phyloP scores from a whole-genome alignment of 2,797 vertebrate species.

The Enteromius treurensis region DNA sequence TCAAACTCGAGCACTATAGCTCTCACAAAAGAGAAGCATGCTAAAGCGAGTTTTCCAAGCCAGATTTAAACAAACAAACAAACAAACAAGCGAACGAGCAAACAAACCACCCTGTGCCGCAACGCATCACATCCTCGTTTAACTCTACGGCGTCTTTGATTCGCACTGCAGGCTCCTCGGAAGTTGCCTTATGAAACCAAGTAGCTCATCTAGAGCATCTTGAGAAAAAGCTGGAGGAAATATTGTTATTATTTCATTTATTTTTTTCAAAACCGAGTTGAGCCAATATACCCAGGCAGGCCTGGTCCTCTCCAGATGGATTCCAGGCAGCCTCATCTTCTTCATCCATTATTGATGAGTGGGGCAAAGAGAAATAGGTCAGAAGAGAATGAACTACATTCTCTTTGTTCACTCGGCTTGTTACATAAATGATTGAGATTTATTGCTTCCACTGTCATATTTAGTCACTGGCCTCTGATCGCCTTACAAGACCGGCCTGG shows the following conservation, averaged over 20 bases:
- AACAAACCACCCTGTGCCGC: conserved; percentile 35
- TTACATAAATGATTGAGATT: conserved; percentile 63
- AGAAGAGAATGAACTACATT: conserved; percentile 64
- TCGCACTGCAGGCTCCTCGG: not conserved
- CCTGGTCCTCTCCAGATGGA: conserved; percentile 60
- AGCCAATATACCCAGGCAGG: conserved; percentile 53
- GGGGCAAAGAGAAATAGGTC: conserved; percentile 61
- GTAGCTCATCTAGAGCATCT: conserved; percentile 46
- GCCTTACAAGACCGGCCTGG: not conserved
- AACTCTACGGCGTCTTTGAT: conserved; percentile 16
- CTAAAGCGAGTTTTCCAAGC: conserved; percentile 34
- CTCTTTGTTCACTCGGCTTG: conserved; percentile 57
- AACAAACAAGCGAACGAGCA: conserved; percentile 15
- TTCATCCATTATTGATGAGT: conserved; percentile 64
- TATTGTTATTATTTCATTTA: conserved; percentile 40
- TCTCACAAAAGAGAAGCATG: conserved; percentile 36
- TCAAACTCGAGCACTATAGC: conserved; percentile 39
- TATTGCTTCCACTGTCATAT: conserved; percentile 44
- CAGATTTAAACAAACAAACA: conserved; percentile 49
- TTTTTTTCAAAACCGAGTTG: conserved; percentile 39
- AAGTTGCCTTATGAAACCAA: conserved; percentile 40
- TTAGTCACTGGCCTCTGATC: conserved; percentile 44
- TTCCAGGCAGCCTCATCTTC: conserved; percentile 59
- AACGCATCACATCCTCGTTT: conserved; percentile 40
- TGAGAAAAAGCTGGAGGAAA: conserved; percentile 46